Conservation (phyloP, 37 sponge, comb jelly and placozoan species). For the Aplysina aerophoba region DNA sequence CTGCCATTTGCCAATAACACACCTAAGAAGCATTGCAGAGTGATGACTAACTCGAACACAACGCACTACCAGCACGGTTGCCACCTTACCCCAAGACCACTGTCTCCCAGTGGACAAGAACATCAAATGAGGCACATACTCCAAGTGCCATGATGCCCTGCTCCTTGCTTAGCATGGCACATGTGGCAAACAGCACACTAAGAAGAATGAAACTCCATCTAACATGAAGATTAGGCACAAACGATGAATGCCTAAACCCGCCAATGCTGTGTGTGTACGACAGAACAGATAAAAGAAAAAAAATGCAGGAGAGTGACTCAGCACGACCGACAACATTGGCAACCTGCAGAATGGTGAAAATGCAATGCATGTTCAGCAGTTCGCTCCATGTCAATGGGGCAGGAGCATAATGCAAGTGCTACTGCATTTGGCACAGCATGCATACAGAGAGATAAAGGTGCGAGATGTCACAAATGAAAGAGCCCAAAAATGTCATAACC, state of each 20-base stretch:
- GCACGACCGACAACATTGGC: slow-evolving; percentile 92
- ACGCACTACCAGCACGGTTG: no score
- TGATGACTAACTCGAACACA: no score
- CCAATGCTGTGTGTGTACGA: slow-evolving; percentile 39
- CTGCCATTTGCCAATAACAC: neutral
- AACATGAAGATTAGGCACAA: neutral
- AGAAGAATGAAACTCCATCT: slow-evolving; percentile 45
- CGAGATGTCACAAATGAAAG: no score
- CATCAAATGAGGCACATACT: slow-evolving; percentile 68
- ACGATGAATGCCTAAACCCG: neutral
- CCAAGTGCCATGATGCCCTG: slow-evolving; percentile 78
- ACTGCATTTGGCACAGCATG: no score
- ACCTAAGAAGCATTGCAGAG: neutral
- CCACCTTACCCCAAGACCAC: neutral
- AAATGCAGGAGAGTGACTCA: slow-evolving; percentile 76
- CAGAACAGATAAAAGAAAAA: slow-evolving; percentile 67
- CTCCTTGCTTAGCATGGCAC: slow-evolving; percentile 87
- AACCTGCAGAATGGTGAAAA: slow-evolving; percentile 52
- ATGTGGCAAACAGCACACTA: slow-evolving; percentile 46
- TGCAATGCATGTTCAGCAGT: no score
- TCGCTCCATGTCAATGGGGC: no score
- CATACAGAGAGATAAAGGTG: no score
- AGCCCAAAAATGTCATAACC: no score
- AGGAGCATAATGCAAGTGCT: neutral
- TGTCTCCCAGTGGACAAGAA: slow-evolving; percentile 62